Evolutionary conservation across 2,888 invertebrate species (phyloP), one percentile per base, ranked within the genome.

Genomic region (Ecliptopera silaceata): DNA sequence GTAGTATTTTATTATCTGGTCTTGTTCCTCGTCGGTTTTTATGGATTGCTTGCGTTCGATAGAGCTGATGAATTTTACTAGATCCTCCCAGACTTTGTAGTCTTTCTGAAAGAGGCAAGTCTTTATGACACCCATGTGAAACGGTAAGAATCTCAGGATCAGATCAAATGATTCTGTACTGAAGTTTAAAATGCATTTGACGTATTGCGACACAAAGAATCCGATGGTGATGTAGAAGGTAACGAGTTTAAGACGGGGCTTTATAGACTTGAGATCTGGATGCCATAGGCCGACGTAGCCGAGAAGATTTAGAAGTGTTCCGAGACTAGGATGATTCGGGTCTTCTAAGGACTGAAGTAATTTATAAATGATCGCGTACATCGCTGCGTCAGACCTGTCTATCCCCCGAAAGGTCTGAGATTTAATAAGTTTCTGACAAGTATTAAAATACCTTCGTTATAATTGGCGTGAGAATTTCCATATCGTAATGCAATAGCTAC

Each of bases 81-180:
- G 48, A 31, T 67, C 64, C 34, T 73, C 61, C 86, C 86, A 86
- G 10, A 59, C 68, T 42, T 66, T 64, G 53, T 80, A 72, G 57
- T 83, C 60, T 56, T 71, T 80, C 53, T 74, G 69, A 45, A 86
- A 85, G 45, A 75, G 75, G 54, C 77, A 77, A 1, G 73, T 53
- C 58, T 86, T 86, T 0, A 79, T 31, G 1, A 84, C 69, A 0
- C 84, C 84, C 64, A 85, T 72, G 51, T 86, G 86, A 56, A 84
- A 86, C 1, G 86, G 85, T 4, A 79, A 79, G 48, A 78, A 82
- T 50, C 84, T 78, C 0, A 86, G 63, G 26, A 86, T 74, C 4
- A 78, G 64, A 45, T 74, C 74, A 0, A 86, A 43, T 1, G 76
- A 74, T n/a, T 64, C 70, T 2, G 58, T 2, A 29, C 74, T 67